Base-by-base conservation (phyloP, 2,113 vertebrate genomes). In the Globicephala melas region DNA sequence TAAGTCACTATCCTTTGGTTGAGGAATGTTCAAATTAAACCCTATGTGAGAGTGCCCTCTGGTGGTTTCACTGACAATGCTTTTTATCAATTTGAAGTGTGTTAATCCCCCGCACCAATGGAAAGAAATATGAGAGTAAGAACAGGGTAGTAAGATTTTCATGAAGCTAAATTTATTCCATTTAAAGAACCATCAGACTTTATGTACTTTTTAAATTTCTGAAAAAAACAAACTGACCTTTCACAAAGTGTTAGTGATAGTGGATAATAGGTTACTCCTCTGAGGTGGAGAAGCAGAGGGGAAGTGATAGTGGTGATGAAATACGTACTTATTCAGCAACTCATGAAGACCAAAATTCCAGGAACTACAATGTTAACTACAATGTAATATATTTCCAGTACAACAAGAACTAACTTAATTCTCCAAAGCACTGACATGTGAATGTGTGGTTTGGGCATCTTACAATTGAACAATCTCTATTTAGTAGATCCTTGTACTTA, bases 31-130 rank as follows among this genome's bases (percentile, higher is more conserved):
- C 20, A 86, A 38, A 85, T 9, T 11, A 44, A 97, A 92, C 10
- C 15, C 90, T 68, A 13, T 71, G 47, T 82, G 62, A 92, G 88
- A 95, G 91, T 73, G 97, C 97, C 97, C 96, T 95, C 97, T 97
- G 71, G 96, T 96, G 97, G 96, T 58, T 81, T 41, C 8, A 84
- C 26, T 2, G 20, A 76, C 31, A 80, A 70, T 33, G 67, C 13
- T 71, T 67, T 94, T 89, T 60, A 53, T 65, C 36, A 23, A 36
- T 70, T 53, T 44, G 33, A 71, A 36, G 28, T 18, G 26, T 53
- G 47, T 38, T 85, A 76, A 60, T 53, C 23, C 13, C 33, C 33
- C 10, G 77, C 41, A 79, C 12, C 55, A 68, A 63, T 2, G n/a
- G 47, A 89, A 93, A 58, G 38, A 89, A 93, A 63, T 20, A 33